Evolutionary conservation across 2,888 invertebrate genomes (phyloP).

Genomic region (Omphaloscelis lunosa): DNA sequence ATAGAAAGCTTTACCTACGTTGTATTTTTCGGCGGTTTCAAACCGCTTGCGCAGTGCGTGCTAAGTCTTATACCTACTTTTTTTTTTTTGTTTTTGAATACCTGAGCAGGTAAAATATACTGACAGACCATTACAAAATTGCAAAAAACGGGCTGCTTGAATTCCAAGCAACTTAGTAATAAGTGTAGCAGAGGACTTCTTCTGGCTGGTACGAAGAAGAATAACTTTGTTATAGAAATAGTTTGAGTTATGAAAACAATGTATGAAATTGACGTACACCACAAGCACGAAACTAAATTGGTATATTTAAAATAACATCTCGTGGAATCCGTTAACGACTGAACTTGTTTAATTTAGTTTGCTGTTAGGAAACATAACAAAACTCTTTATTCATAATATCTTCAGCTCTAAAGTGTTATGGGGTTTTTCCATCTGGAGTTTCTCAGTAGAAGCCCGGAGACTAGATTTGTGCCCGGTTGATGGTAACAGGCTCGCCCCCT

Average conservation of each 20-base stretch:
- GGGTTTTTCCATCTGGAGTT: not conserved
- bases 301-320: constrained; percentile 5
- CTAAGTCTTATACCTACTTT: no score
- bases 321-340: not conserved
- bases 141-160: not conserved
- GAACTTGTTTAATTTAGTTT: constrained; percentile 17
- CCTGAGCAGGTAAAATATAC: not conserved
- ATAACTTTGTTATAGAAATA: not conserved
- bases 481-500: not conserved
- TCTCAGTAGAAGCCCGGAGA: not conserved
- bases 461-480: not conserved
- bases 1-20: no score
- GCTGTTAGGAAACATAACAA: not conserved
- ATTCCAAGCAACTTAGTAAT: not conserved
- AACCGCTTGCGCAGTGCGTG: no score
- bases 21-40: no score
- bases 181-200: not conserved
- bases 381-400: not conserved
- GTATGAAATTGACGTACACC: not conserved
- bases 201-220: not conserved
- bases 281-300: not conserved
- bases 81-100: not conserved
- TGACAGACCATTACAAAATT: not conserved
- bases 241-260: constrained; percentile 1
- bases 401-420: not conserved